phyloP scores from a whole-genome alignment of 2,888 invertebrate species.

The Aproaerema taeniolella region DNA sequence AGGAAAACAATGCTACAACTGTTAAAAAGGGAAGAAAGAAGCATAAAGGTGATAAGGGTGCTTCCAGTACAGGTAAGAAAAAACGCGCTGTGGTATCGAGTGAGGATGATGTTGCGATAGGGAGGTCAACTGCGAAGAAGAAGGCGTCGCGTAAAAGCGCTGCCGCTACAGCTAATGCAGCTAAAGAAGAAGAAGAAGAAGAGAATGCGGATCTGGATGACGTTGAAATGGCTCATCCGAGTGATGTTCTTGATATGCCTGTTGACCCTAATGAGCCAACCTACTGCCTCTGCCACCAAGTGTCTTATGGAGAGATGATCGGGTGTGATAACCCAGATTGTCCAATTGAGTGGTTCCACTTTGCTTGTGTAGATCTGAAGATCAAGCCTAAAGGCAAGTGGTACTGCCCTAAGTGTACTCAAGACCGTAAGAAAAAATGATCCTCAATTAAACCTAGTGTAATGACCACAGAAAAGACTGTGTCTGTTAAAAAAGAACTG shows the following conservation, averaged over 20 bases:
- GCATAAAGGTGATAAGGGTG: conserved; percentile 57
- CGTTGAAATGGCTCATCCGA: conserved; percentile 85
- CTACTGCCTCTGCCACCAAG: conserved; percentile 98
- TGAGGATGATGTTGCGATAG: conserved; percentile 61
- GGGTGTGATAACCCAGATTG: conserved; percentile 95
- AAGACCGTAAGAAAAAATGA: conserved; percentile 88
- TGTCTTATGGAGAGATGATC: conserved; percentile 98
- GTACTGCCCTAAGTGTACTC: conserved; percentile 95
- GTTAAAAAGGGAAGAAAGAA: conserved; percentile 72
- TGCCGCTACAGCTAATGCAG: conserved; percentile 46
- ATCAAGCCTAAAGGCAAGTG: conserved; percentile 97
- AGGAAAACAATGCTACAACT: conserved; percentile 57
- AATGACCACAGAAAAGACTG: conserved; percentile 61
- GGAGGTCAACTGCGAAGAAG: conserved; percentile 63
- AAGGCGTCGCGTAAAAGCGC: conserved; percentile 60
- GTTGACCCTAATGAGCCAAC: conserved; percentile 99
- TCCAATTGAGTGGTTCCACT: conserved; percentile 97
- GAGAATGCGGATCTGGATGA: conserved; percentile 72
- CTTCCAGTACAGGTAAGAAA: conserved; percentile 63
- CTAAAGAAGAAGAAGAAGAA: conserved; percentile 63
- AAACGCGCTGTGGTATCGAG: conserved; percentile 75
- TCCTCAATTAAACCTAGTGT: conserved; percentile 45
- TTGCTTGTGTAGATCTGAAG: conserved; percentile 93
- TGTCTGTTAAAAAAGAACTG: conserved; percentile 52
- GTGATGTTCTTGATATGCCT: conserved; percentile 93